These are phyloP conservation scores for Mesoclemmys tuberculata DNA, from an alignment of 2,113 vertebrate species.

Conservation along the genomic window DNA sequence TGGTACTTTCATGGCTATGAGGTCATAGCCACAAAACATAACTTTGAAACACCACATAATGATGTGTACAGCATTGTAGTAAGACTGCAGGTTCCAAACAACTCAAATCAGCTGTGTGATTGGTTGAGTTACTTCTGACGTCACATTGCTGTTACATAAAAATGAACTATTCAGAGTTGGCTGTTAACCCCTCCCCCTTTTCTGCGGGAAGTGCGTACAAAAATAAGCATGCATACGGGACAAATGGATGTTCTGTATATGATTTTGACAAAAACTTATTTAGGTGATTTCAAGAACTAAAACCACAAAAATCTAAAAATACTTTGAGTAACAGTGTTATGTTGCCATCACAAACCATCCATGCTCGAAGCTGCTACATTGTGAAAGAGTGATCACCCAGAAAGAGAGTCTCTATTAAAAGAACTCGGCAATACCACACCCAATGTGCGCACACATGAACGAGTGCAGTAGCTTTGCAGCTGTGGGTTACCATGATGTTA, in stretches of 20 bases:
- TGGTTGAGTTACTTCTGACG: not conserved
- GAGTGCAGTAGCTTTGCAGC: not conserved
- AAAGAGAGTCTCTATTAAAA: too few relatives aligned
- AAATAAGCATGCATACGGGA: not conserved
- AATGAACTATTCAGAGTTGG: not conserved
- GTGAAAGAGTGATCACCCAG: not conserved
- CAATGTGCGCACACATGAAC: too few relatives aligned
- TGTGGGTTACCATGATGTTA: not conserved
- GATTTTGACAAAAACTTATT: not conserved
- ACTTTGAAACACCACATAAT: not conserved
- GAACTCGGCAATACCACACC: too few relatives aligned
- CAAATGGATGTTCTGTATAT: not conserved
- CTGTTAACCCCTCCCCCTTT: not conserved
- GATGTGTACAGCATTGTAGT: rapidly evolving
- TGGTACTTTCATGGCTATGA: not conserved
- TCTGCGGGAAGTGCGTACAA: not conserved
- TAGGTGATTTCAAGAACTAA: not conserved
- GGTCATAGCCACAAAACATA: not conserved
- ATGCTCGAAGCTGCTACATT: not conserved
- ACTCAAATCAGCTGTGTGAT: not conserved
- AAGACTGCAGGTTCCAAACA: not conserved
- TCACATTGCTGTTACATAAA: not conserved
- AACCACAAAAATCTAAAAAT: not conserved
- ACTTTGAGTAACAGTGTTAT: not conserved
- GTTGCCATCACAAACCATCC: not conserved